phyloP scores from a whole-genome alignment of 2,888 invertebrate genomes.

The Drosophila paranaensis region DNA sequence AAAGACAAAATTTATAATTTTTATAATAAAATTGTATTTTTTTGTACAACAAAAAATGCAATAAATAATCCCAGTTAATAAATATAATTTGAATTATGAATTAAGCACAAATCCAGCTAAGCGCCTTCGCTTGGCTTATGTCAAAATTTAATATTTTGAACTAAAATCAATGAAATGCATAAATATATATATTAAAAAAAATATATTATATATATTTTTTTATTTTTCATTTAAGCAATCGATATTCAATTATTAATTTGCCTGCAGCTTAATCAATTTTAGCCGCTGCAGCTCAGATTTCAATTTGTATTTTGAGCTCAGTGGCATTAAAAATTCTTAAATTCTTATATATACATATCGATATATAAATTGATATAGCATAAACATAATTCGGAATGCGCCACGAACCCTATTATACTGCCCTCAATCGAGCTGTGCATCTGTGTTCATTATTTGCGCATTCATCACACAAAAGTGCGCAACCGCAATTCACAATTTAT shows the following conservation, averaged over 20 bases:
- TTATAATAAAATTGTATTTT: no score
- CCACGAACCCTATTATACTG: slow-evolving; percentile 23
- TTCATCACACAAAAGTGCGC: slow-evolving; percentile 50
- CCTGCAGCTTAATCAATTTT: slow-evolving; percentile 15
- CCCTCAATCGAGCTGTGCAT: slow-evolving; percentile 24
- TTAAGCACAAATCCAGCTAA: no score
- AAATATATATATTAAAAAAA: not conserved
- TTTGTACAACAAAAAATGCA: no score
- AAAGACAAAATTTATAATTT: no score
- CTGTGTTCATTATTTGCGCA: slow-evolving; percentile 57
- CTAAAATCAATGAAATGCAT: not conserved
- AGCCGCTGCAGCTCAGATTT: slow-evolving; percentile 9
- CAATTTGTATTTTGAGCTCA: slow-evolving; percentile 20
- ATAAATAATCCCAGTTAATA: no score
- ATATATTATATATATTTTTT: not conserved
- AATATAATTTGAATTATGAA: no score
- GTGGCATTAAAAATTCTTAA: not conserved
- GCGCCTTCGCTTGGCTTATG: no score
- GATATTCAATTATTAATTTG: slow-evolving; percentile 24
- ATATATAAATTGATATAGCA: not conserved
- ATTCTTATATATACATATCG: not conserved
- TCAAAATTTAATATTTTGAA: not conserved
- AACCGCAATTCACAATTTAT: slow-evolving; percentile 48
- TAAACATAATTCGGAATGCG: slow-evolving; percentile 6
- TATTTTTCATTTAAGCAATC: slow-evolving; percentile 8